Evolutionary conservation across 2,113 vertebrate species (phyloP).

Genomic region (Zosterops pallidus): DNA sequence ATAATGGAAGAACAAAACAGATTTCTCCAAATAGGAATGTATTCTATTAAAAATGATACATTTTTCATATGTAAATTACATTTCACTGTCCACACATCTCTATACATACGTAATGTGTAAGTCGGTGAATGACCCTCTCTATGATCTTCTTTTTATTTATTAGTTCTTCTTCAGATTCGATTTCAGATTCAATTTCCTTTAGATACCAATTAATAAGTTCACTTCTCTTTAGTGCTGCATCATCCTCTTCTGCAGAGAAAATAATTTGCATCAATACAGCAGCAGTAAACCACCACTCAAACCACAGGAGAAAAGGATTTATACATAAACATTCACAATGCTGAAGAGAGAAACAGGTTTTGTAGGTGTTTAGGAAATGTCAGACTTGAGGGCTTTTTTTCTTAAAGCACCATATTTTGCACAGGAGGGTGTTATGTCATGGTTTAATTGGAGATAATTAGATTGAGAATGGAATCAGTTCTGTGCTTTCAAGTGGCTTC

Average conservation of each 20-base stretch:
- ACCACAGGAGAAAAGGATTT: not conserved
- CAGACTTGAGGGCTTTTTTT: not conserved
- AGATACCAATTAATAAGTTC: slow-evolving; percentile 97
- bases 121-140: slow-evolving; percentile 93
- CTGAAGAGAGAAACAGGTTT: not conserved
- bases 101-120: slow-evolving; percentile 90
- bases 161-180: slow-evolving; percentile 94
- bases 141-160: slow-evolving; percentile 92
- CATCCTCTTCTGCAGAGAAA: slow-evolving; percentile 84
- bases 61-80: not conserved
- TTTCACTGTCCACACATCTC: not conserved
- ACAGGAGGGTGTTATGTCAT: not conserved
- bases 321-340: not conserved
- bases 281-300: not conserved
- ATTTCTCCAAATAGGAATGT: not conserved
- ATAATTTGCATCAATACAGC: not conserved
- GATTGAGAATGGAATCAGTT: not conserved
- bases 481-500: not conserved
- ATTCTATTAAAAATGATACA: not conserved
- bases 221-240: slow-evolving; percentile 86
- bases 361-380: not conserved
- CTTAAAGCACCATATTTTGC: not conserved
- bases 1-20: not conserved
- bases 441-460: not conserved
- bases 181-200: slow-evolving; percentile 96